These are phyloP conservation scores for Sphaerodactylus townsendi DNA, from an alignment of 2,113 vertebrate genomes.

Conservation along the genomic window DNA sequence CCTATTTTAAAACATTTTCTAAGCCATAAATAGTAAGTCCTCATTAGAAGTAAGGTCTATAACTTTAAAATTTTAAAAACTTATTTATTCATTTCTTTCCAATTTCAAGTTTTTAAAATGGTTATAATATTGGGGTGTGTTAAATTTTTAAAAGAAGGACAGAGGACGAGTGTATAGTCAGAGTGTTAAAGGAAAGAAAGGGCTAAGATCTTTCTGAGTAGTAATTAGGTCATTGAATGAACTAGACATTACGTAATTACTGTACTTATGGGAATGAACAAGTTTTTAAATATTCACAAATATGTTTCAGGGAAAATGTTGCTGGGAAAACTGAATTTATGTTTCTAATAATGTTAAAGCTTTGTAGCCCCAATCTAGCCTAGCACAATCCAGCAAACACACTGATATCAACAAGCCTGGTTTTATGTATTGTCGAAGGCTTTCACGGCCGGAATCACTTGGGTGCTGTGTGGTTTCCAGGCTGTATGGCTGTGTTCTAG, in stretches of 20 bases:
- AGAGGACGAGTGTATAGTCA: background rate
- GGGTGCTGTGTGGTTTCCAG: too few species aligned
- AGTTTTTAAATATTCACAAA: background rate
- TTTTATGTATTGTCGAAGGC: too few species aligned
- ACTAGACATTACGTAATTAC: background rate
- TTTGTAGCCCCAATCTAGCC: background rate
- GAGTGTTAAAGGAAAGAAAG: background rate
- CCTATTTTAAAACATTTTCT: background rate
- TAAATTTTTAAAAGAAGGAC: background rate
- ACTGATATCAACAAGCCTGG: background rate
- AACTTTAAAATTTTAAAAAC: background rate
- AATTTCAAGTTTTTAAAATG: background rate
- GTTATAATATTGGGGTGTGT: background rate
- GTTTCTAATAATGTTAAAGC: background rate
- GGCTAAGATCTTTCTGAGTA: background rate
- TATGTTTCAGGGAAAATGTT: background rate
- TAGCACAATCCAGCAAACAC: background rate
- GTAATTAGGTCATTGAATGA: background rate
- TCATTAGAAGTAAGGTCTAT: background rate
- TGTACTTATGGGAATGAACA: background rate
- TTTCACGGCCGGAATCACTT: too few species aligned
- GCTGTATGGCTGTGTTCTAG: too few species aligned
- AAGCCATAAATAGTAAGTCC: slow-evolving; percentile 4
- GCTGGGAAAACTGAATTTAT: background rate
- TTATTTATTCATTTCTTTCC: background rate